Percentiles rank a stretch among this genome's conserved stretches.
These are phyloP conservation scores for Emydocephalus ijimae DNA, from an alignment of 2,113 vertebrate species.

Conservation along the genomic window DNA sequence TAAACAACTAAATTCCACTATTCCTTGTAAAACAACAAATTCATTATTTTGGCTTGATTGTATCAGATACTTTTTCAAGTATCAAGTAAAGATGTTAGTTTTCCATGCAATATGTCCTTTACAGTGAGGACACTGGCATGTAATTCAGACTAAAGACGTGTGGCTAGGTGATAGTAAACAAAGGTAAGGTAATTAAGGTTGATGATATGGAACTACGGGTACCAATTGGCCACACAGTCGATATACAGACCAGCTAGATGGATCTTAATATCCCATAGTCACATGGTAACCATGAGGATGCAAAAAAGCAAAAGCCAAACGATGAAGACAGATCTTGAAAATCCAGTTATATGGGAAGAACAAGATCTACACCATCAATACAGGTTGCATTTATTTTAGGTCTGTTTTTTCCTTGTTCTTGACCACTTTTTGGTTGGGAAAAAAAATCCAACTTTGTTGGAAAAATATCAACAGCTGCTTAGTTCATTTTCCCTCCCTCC, in stretches of 20 bases:
- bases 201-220: neutral
- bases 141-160: neutral
- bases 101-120: neutral
- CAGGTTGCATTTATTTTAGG: slow-evolving; percentile 7
- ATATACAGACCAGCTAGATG: neutral
- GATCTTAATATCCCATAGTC: neutral
- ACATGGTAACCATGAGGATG: neutral
- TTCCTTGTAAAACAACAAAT: neutral
- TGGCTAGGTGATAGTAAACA: neutral
- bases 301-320: neutral
- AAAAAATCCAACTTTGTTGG: slow-evolving; percentile 20
- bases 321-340: neutral
- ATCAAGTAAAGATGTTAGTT: neutral
- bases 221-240: neutral
- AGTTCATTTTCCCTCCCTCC: slow-evolving; percentile 25
- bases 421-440: neutral
- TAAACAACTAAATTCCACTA: neutral
- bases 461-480: slow-evolving; percentile 32
- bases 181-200: neutral
- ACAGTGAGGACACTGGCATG: neutral
- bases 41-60: neutral
- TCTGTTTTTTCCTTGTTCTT: slow-evolving; percentile 35
- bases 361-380: neutral
- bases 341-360: neutral
- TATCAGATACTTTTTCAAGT: neutral